Evolutionary conservation across 2,113 vertebrate species (phyloP), one percentile per base, ranked within the genome.

Genomic region (Hipposideros armiger): DNA sequence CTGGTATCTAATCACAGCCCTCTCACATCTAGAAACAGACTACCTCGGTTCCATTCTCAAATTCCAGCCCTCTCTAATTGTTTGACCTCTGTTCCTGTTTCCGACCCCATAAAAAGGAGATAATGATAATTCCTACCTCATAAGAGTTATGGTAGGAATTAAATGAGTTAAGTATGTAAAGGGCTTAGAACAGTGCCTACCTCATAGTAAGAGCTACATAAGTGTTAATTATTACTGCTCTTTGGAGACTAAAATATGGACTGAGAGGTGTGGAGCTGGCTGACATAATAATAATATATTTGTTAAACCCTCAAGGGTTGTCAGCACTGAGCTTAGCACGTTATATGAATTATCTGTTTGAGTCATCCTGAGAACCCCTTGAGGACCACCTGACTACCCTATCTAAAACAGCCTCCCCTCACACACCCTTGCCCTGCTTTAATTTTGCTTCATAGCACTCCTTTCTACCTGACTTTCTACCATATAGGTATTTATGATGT

Each of bases 181-280:
- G 36, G 11, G 10, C 24, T 95, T 95, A 94, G 58, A 94, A 89
- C 16, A 89, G 22, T 74, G 52, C 70, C 84, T 52, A 69, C 24
- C 13, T 87, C 85, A 60, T 20, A 77, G 47, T 69, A 82, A 87
- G 20, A 70, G 54, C 81, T 95, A 87, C 36, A 26, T 80, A 90
- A 67, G 40, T 78, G 54, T 97, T 94, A 13, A 86, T 83, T 87
- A 81, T 89, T 83, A 80, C 36, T 92, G 62, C 56, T 96, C 36
- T 90, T 58, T 69, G 40, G 24, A 94, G 62, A 86, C 78, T 56
- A 86, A 93, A 96, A 93, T 89, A 89, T n/a, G 22, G 19, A 89
- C 92, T 91, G 56, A 94, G 56, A 90, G 50, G 17, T 67, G 74
- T 88, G 50, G 19, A 36, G 42, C 58, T 42, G 50, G 5, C 36